Evolutionary conservation across 2,113 vertebrate species (phyloP), one percentile per base, ranked within the genome.

Genomic region (Anguilla rostrata): DNA sequence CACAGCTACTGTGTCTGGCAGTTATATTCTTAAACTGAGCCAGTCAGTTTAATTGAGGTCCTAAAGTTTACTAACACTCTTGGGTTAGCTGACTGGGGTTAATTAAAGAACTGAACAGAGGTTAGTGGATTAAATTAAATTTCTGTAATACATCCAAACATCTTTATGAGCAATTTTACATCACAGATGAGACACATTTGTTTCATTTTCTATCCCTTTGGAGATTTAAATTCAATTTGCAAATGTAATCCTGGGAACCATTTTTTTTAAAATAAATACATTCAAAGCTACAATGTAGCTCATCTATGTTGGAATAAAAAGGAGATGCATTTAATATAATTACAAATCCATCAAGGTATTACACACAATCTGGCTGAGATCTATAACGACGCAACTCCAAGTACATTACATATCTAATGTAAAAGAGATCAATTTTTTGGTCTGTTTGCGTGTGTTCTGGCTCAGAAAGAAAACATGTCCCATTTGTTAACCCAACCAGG

Each of bases 61-160:
- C 39, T 79, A 89, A 8, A 66, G 83, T 88, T 63, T 81, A 66
- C 87, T 88, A 87, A 84, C 83, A 86, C 85, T 53, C 20, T 40
- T 18, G 5, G 84, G 86, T 87, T 88, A 89, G 89, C 75, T 29
- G 8, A 89, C 75, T 39, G 56, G 22, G 87, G 87, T 90, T 89
- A 90, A 90, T 91, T 90, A 92, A 89, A 90, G 83, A 75, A 22
- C 18, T 75, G 26, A 75, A 75, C 66, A 29, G n/a, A 75, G 66
- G 60, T 63, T 63, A 63, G 3, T 63, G 11, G 22, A 63, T 63
- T 63, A 63, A 63, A 63, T 63, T 63, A 63, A 63, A 63, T 22
- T 20, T 22, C 1, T 63, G 60, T 63, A 29, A 75, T 29, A 75
- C 66, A 29, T 75, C 66, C n/a, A 29, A 75, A 75, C 26, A 75